phyloP scores from a whole-genome alignment of 2,113 vertebrate genomes.

The Paradisaea rubra region DNA sequence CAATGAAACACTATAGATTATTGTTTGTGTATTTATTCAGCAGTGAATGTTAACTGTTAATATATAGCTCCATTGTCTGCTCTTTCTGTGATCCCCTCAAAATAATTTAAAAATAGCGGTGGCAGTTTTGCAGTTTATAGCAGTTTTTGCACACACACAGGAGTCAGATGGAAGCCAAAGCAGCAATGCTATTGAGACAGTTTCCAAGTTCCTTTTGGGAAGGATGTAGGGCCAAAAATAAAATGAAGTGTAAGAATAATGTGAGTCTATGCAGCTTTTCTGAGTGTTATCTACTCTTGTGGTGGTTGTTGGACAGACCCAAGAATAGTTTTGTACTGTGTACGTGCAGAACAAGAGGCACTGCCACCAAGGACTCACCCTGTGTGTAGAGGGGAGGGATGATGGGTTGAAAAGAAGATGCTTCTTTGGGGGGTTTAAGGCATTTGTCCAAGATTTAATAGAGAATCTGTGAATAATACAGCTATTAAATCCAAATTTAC shows the following conservation, averaged over 20 bases:
- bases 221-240: slow-evolving; percentile 53
- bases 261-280: slow-evolving; percentile 11
- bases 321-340: background rate
- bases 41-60: background rate
- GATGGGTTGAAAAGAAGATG: background rate
- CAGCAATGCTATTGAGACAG: background rate
- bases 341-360: background rate
- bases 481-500: background rate
- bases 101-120: slow-evolving; percentile 8
- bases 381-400: background rate
- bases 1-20: slow-evolving; percentile 6
- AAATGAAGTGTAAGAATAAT: slow-evolving; percentile 26
- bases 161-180: background rate
- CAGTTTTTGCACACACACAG: slow-evolving; percentile 1
- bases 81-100: background rate
- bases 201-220: slow-evolving; percentile 46
- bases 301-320: background rate
- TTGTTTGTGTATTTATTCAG: background rate
- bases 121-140: background rate
- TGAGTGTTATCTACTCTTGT: background rate
- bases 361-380: background rate
- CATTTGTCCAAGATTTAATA: background rate
- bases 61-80: background rate
- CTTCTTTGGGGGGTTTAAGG: background rate
- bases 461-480: background rate